Evolutionary conservation across 1,140 invertebrate genomes (phyloP), one percentile per base, ranked within the genome.

Genomic region (Cherax quadricarinatus): DNA sequence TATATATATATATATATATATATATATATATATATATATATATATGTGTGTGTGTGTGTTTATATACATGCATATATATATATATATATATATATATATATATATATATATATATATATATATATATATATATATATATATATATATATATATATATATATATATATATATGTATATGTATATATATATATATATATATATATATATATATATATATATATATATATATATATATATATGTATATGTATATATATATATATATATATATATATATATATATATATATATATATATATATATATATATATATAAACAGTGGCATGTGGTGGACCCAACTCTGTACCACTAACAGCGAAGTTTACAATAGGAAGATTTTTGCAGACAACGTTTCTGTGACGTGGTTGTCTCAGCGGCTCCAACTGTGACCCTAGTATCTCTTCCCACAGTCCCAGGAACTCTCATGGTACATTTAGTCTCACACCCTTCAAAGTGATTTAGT

Each of bases 141-240:
- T 57, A 83, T 57, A 57, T 49, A 83, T 57, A 83, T 83, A 57
- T 53, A 83, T 49, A 83, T 57, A 57, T 49, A 83, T 49, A 83
- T 57, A 83, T 57, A 83, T 57, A 60, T 49, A 83, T 49, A 83
- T 18, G 53, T 57, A 83, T 24, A 83, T 57, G 21, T 49, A 51
- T 83, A 24, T 57, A 83, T 49, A 57, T 81, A 81, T 41, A 81
- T 51, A 81, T 81, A 81, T 81, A 81, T 81, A 81, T 81, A 81
- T 81, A 81, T 81, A 81, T 81, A 81, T 81, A 81, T 81, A 81
- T 81, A 81, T 81, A 81, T 81, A 81, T 81, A 81, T 81, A 81
- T 81, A 81, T 81, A 48, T 51, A 51, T 81, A 51, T 81, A 51
- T 51, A 81, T 51, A 81, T 41, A 41, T 81, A 81, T 81, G 49